These are phyloP conservation scores for Chorisops tibialis DNA, from an alignment of 2,888 invertebrate genomes.

Conservation along the genomic window DNA sequence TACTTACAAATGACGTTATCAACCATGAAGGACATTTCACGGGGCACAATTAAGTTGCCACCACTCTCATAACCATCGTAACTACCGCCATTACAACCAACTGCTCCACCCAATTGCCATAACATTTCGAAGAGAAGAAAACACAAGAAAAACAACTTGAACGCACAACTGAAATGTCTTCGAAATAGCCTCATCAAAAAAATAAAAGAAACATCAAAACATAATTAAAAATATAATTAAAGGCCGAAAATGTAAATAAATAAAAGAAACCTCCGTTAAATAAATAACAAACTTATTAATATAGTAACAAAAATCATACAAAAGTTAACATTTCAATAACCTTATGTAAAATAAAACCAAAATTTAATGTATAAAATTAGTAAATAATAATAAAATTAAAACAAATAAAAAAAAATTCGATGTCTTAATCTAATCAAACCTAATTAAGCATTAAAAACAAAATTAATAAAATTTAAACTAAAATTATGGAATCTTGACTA, in stretches of 20 bases:
- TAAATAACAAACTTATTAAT: conserved; percentile 4
- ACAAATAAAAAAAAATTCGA: conserved; percentile 12
- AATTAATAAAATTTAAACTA: neutral
- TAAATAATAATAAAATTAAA: too few relatives aligned
- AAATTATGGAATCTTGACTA: conserved; percentile 13
- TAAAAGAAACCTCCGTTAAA: neutral
- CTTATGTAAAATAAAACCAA: conserved; percentile 32
- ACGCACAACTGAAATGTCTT: neutral
- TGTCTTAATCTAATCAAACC: conserved; percentile 11
- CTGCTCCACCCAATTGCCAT: too few relatives aligned
- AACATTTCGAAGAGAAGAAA: too few relatives aligned
- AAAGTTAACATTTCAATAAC: conserved; percentile 36
- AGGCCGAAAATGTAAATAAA: conserved; percentile 10
- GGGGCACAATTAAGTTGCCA: too few relatives aligned
- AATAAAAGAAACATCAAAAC: neutral
- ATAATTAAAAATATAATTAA: conserved; percentile 2
- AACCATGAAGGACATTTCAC: too few relatives aligned
- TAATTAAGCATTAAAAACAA: conserved; percentile 12
- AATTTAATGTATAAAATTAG: conserved; percentile 5
- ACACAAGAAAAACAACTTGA: neutral
- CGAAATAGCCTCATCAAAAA: neutral
- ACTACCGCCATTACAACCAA: too few relatives aligned
- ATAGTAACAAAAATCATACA: conserved; percentile 24
- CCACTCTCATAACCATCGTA: too few relatives aligned
- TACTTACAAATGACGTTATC: too few relatives aligned